phyloP scores from a whole-genome alignment of 2,888 invertebrate species.

The Arge pagana region DNA sequence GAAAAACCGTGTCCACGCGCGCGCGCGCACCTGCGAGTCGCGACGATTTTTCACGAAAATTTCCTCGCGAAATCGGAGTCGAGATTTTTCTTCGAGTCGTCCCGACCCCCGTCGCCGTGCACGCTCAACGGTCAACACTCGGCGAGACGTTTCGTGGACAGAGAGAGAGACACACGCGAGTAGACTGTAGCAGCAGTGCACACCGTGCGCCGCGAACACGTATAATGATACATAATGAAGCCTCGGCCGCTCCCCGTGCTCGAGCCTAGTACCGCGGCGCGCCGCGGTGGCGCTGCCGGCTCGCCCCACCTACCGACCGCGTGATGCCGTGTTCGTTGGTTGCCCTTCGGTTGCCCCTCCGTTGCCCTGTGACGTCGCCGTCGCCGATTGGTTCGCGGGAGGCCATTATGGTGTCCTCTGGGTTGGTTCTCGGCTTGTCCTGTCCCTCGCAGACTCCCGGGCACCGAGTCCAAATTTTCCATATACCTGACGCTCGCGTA shows the following conservation, averaged over 20 bases:
- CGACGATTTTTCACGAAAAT: no score
- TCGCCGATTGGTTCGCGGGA: constrained; percentile 40
- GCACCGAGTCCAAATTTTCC: constrained; percentile 18
- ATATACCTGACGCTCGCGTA: constrained; percentile 26
- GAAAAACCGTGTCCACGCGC: background rate
- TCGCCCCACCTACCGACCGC: constrained; percentile 39
- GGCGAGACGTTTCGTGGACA: constrained; percentile 16
- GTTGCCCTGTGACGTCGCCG: constrained; percentile 31
- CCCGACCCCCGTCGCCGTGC: no score
- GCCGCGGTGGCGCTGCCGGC: constrained; percentile 46
- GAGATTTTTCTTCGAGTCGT: no score
- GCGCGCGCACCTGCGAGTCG: constrained; percentile 2
- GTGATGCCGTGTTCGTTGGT: constrained; percentile 40
- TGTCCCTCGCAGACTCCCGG: constrained; percentile 20
- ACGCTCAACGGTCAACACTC: constrained; percentile 6
- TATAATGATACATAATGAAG: constrained; percentile 60
- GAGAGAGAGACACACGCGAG: constrained; percentile 52
- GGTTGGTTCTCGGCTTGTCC: constrained; percentile 2
- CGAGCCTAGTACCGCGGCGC: constrained; percentile 38
- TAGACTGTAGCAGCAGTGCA: constrained; percentile 55
- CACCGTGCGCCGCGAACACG: constrained; percentile 59
- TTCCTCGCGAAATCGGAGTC: background rate
- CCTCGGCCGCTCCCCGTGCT: constrained; percentile 56
- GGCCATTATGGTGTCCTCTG: constrained; percentile 52
- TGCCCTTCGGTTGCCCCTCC: constrained; percentile 33